Base-by-base conservation (phyloP, 2,113 vertebrate species). In the Micronycteris hirsuta region DNA sequence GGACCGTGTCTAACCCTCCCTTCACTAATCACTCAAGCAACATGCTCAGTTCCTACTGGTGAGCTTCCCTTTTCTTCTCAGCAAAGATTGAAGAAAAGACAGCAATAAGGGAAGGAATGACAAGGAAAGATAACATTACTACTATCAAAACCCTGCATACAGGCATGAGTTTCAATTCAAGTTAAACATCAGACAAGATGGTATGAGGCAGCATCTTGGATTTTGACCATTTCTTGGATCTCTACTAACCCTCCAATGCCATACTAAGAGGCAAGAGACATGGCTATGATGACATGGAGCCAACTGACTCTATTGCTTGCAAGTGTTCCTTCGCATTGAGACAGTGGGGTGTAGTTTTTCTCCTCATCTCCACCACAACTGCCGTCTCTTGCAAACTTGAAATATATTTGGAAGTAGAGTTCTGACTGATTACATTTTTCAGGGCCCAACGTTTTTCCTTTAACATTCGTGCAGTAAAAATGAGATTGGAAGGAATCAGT, bases 141-240 rank as follows among this genome's bases (percentile, higher is more conserved):
- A 82, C n/a, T 83, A 80, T 86, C 78, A 56, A 88, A 85, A 91
- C 63, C 74, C 26, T 73, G 63, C 78, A 61, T 12, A 63, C n/a
- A 67, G 31, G 41, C 73, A 89, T 76, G 70, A 82, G 78, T 71
- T 86, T 84, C 58, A 95, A 92, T 86, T 56, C 92, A 83, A 91
- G 28, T 22, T 47, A 33, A 95, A 85, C 16, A 89, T 28, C 28
- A 83, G 31, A 95, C 61, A 91, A 36, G 16, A 61, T 22, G 71
- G 8, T 28, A 47, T 16, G 7, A 65, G 24, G 77, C 17, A 88
- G 31, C 0, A 0, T 52, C 76, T 95, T 80, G n/a, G 17, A 28
- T 41, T 88, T 47, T 90, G 38, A 82, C 78, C 45, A 81, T n/a
- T 19, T 61, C 80, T 61, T 38, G 14, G 49, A 52, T 80, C 11